These are phyloP conservation scores for Sula dactylatra DNA, from an alignment of 2,113 vertebrate species.

Conservation along the genomic window DNA sequence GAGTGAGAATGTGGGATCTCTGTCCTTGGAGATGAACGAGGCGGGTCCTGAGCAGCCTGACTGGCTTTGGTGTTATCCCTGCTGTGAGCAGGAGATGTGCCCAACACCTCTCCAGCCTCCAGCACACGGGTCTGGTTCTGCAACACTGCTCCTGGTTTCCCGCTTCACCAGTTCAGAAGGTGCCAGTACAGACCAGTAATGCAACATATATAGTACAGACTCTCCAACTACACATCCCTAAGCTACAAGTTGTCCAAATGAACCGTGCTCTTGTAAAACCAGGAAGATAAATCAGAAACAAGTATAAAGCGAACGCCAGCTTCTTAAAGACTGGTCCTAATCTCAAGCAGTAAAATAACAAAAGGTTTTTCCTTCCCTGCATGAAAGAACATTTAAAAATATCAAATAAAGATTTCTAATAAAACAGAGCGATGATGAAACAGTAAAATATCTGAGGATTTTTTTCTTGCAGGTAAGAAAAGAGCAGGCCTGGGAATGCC, in stretches of 20 bases:
- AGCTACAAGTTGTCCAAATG: fast-evolving
- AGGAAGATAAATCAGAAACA: neutral
- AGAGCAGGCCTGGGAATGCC: neutral
- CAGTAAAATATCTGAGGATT: neutral
- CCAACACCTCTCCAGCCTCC: neutral
- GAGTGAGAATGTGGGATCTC: neutral
- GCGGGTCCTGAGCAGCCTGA: neutral
- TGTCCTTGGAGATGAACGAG: neutral
- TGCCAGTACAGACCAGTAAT: neutral
- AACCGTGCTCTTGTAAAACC: neutral
- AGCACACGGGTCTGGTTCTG: neutral
- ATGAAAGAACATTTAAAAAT: neutral
- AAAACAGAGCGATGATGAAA: neutral
- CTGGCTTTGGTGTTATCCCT: neutral
- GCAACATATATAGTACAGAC: neutral
- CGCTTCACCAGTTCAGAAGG: neutral
- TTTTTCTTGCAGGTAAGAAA: neutral
- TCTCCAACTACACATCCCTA: neutral
- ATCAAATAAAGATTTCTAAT: neutral
- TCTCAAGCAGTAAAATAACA: neutral
- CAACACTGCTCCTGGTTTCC: neutral
- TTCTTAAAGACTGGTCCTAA: neutral
- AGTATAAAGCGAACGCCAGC: fast-evolving
- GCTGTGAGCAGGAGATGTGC: neutral
- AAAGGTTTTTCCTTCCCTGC: neutral